Percentiles rank a stretch among this genome's conserved stretches.
phyloP scores from a whole-genome alignment of 2,113 vertebrate genomes.

The Corydoras sp. region DNA sequence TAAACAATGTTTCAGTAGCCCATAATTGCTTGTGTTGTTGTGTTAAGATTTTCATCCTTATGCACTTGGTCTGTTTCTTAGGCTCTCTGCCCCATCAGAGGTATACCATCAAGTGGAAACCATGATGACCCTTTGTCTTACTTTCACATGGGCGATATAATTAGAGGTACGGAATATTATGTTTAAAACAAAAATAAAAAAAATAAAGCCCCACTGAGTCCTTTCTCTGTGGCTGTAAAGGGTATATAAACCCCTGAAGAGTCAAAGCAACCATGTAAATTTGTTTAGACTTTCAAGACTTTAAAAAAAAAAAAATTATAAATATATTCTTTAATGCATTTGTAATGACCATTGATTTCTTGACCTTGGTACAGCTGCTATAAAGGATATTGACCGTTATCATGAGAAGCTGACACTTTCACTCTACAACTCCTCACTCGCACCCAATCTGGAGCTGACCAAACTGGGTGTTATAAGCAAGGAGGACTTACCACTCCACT shows the following conservation, averaged over 20 bases:
- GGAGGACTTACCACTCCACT: constrained; percentile 87
- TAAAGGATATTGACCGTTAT: constrained; percentile 94
- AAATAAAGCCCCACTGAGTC: too few relatives aligned
- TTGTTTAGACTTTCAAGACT: too few relatives aligned
- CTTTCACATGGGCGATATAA: constrained; percentile 88
- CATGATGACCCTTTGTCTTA: constrained; percentile 95
- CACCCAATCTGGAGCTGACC: constrained; percentile 65
- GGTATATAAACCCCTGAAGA: too few relatives aligned
- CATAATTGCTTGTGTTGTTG: background rate
- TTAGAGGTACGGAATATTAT: constrained; percentile 69
- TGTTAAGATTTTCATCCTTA: background rate
- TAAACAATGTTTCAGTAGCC: background rate
- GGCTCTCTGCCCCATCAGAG: constrained; percentile 90
- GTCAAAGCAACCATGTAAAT: too few relatives aligned
- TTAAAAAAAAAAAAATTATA: too few relatives aligned
- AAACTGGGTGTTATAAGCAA: constrained; percentile 84
- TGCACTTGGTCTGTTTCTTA: constrained; percentile 45
- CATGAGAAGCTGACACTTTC: constrained; percentile 89
- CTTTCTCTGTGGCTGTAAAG: too few relatives aligned
- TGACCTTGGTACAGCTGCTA: constrained; percentile 66
- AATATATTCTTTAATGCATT: too few relatives aligned
- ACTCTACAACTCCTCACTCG: constrained; percentile 75
- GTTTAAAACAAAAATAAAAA: too few relatives aligned
- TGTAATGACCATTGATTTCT: background rate
- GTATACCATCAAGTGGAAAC: constrained; percentile 88